Percentiles rank a stretch among this genome's conserved stretches.
Evolutionary conservation across 2,797 vertebrate genomes (phyloP).

Genomic region (Melanotaenia trifasciata): DNA sequence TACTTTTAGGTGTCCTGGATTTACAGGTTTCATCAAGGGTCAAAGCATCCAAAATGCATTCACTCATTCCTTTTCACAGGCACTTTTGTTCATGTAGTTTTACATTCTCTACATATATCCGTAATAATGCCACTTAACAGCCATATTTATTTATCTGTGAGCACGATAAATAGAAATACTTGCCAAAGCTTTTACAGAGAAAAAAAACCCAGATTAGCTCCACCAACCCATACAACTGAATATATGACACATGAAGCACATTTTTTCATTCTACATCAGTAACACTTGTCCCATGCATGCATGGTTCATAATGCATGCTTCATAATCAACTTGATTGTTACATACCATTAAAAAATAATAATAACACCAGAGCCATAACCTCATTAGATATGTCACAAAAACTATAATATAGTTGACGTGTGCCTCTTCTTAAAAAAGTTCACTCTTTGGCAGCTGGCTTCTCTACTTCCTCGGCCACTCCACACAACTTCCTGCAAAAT

Average conservation of each 20-base stretch:
- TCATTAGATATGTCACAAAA: background rate
- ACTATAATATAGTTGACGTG: background rate
- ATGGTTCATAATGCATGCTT: background rate
- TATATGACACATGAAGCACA: background rate
- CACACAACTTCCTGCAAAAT: conserved; percentile 75
- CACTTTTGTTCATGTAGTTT: background rate
- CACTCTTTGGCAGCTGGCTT: background rate
- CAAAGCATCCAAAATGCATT: background rate
- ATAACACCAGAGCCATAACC: background rate
- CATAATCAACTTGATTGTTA: background rate
- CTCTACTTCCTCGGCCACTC: background rate
- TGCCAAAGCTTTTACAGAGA: background rate
- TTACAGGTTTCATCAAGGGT: background rate
- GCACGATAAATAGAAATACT: background rate
- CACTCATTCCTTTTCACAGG: background rate
- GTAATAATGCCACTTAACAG: background rate
- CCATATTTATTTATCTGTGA: background rate
- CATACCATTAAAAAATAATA: background rate
- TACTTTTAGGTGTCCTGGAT: background rate
- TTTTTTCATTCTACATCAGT: background rate
- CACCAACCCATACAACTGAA: background rate
- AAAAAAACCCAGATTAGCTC: background rate
- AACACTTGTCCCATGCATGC: background rate
- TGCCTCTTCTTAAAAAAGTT: background rate
- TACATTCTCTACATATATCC: background rate